Evolutionary conservation across 2,888 invertebrate genomes (phyloP), one percentile per base, ranked within the genome.

Genomic region (Tetranychus piercei): DNA sequence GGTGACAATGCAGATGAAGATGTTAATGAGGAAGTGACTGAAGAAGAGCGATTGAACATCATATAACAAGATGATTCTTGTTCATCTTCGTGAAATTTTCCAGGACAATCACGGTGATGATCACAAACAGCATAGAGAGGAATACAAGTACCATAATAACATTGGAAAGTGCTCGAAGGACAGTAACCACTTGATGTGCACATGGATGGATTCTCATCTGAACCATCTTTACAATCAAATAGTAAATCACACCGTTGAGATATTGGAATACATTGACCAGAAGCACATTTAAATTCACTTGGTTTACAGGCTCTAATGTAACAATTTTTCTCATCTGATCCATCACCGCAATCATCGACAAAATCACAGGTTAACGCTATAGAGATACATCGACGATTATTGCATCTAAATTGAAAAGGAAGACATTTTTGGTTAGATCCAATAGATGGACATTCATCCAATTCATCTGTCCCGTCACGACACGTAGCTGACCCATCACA

Each of bases 321-420:
- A 34, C 83, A 83, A 22, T 79, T 78, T 34, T 74, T 76, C 76
- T 83, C 83, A 77, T 84, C 83, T 0, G 82, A 82, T 44, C 81
- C 80, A 77, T 84, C 84, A 0, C 82, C 81, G 76, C 84, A 84
- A 76, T 84, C 82, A 76, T 82, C 80, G n/a, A 80, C 80, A 76
- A 81, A 83, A 78, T 84, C 81, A 77, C 83, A 83, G 67, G 80
- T 80, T 72, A 78, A 77, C 18, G 77, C 75, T 71, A 79, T 77
- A 1, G 79, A 78, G 44, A 79, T 78, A 69, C 79, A 79, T 67
- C 78, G 74, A 7, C 77, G 75, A 55, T 78, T 79, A 20, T 73
- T 75, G 72, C 79, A 79, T 34, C 77, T 75, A 73, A 79, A 79
- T 65, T 79, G 79, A 23, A 76, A 77, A 34, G 77, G 77, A 18